Evolutionary conservation across 35 echinoderm and acorn worm genomes (phyloP).

Genomic region (Antedon bifida): DNA sequence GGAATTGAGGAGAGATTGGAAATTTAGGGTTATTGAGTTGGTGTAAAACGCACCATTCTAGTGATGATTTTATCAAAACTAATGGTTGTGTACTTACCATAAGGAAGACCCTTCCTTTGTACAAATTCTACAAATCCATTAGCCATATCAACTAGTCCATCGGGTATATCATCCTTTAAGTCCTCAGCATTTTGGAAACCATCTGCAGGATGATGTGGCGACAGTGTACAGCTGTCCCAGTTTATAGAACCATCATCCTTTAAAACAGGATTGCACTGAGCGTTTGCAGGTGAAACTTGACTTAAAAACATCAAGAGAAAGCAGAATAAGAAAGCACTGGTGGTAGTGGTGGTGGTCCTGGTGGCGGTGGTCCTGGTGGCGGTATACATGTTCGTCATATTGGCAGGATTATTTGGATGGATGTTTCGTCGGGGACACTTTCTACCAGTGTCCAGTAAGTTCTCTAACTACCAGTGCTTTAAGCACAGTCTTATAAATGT

Average conservation of each 20-base stretch:
- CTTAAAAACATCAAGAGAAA: neutral
- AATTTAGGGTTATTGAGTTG: too few species aligned
- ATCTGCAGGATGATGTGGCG: neutral
- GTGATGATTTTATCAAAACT: too few species aligned
- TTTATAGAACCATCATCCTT: neutral
- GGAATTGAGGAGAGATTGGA: too few species aligned
- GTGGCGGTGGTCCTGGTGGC: too few species aligned
- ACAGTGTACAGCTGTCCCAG: neutral
- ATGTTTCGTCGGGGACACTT: too few species aligned
- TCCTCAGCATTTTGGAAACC: neutral
- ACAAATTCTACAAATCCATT: neutral
- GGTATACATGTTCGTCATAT: too few species aligned
- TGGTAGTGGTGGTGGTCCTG: neutral
- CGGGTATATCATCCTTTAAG: neutral
- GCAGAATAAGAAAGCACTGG: neutral
- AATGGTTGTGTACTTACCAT: neutral
- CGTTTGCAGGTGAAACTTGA: neutral
- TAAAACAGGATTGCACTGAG: neutral
- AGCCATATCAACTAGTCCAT: neutral
- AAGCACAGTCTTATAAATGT: too few species aligned
- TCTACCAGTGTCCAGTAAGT: too few species aligned
- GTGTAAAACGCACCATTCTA: too few species aligned
- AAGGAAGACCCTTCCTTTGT: neutral
- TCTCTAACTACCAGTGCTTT: too few species aligned
- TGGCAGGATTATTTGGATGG: too few species aligned